Evolutionary conservation across 2,888 invertebrate genomes (phyloP).

Genomic region (Gari tellinella): DNA sequence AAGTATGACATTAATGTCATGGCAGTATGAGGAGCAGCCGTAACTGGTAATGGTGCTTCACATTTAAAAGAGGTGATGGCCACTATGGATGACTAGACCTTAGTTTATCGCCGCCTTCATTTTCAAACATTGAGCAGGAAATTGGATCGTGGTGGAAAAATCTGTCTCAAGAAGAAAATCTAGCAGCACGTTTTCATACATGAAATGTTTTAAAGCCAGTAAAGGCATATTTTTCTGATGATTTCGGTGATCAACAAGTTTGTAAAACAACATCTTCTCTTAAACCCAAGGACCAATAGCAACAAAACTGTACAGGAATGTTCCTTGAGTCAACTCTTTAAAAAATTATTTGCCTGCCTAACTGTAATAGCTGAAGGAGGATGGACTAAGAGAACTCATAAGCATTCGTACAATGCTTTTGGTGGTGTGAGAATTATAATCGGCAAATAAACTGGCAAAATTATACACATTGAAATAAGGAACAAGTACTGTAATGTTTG

Average conservation of each 20-base stretch:
- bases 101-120: slow-evolving; percentile 15
- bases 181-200: no score
- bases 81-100: slow-evolving; percentile 40
- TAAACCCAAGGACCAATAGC: no score
- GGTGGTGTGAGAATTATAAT: slow-evolving; percentile 61
- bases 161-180: slow-evolving; percentile 24
- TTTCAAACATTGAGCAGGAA: slow-evolving; percentile 19
- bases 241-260: no score
- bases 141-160: slow-evolving; percentile 36
- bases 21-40: slow-evolving; percentile 47
- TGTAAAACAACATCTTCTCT: no score
- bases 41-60: slow-evolving; percentile 37
- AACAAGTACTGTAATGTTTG: slow-evolving; percentile 58
- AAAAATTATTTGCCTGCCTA: slow-evolving; percentile 54
- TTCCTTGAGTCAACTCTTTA: no score
- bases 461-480: slow-evolving; percentile 59
- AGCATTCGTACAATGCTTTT: slow-evolving; percentile 58
- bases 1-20: slow-evolving; percentile 50
- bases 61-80: slow-evolving; percentile 37
- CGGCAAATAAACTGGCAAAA: slow-evolving; percentile 45
- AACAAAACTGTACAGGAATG: no score
- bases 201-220: no score
- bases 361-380: slow-evolving; percentile 60
- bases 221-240: no score
- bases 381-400: slow-evolving; percentile 55